A percentile compares a stretch with the other conserved stretches of the same genome.
phyloP scores from a whole-genome alignment of 2,113 vertebrate species.

The Thamnophis sirtalis region DNA sequence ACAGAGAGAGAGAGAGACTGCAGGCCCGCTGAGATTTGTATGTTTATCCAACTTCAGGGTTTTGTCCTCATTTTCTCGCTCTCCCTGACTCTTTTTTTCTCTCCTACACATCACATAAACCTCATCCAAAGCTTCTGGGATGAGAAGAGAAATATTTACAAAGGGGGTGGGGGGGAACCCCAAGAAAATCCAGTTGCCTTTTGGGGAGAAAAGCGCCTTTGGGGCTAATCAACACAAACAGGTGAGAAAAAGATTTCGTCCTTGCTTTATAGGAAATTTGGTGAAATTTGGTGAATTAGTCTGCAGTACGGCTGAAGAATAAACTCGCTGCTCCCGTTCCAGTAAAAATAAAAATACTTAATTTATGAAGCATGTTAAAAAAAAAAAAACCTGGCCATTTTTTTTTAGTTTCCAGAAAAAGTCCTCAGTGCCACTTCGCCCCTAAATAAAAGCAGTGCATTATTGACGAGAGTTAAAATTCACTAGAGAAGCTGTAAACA shows the following conservation, averaged over 20 bases:
- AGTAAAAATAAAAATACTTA: background rate
- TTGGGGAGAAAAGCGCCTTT: background rate
- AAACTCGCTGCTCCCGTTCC: background rate
- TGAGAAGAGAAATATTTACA: background rate
- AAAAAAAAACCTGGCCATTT: background rate
- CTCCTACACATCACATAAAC: background rate
- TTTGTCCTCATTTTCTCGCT: slow-evolving; percentile 30
- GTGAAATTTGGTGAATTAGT: too few relatives aligned
- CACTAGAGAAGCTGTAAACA: background rate
- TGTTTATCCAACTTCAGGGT: slow-evolving; percentile 36
- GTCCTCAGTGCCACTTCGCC: too few relatives aligned
- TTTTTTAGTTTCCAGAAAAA: background rate
- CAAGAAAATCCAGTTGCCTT: background rate
- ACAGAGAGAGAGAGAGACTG: slow-evolving; percentile 46
- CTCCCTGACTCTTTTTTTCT: fast-evolving
- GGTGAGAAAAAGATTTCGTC: background rate
- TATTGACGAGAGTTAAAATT: background rate
- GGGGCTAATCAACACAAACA: background rate
- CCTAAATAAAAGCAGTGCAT: background rate
- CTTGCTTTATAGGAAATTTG: background rate
- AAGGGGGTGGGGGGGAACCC: background rate
- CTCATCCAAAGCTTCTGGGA: background rate
- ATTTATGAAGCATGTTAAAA: background rate
- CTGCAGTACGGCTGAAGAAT: background rate
- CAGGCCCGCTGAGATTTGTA: slow-evolving; percentile 40